phyloP scores from a whole-genome alignment of 2,113 vertebrate genomes.

The Nematolebias whitei region DNA sequence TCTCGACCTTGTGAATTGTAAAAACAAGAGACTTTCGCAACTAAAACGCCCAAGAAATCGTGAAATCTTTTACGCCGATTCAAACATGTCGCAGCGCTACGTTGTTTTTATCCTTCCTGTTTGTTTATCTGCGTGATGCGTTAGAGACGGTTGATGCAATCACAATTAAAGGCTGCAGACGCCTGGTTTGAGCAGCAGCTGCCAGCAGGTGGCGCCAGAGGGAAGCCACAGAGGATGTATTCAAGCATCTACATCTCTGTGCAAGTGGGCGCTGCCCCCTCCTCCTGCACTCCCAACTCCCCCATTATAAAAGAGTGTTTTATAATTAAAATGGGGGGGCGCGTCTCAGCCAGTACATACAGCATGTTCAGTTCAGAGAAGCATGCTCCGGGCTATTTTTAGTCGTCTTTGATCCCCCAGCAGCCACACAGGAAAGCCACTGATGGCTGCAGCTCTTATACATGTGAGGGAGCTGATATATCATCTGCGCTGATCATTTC shows the following conservation, averaged over 20 bases:
- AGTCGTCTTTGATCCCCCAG: constrained; percentile 66
- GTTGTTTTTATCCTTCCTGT: not conserved
- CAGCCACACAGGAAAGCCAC: constrained; percentile 64
- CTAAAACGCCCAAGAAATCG: not conserved
- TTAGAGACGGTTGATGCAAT: constrained; percentile 78
- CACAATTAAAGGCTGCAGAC: constrained; percentile 66
- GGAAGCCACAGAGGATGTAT: constrained; percentile 63
- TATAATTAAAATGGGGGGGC: constrained; percentile 73
- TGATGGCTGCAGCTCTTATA: constrained; percentile 52
- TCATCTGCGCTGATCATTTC: constrained; percentile 54
- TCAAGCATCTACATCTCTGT: constrained; percentile 67
- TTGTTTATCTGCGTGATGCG: constrained; percentile 24
- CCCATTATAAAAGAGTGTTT: constrained; percentile 64
- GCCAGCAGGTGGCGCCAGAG: constrained; percentile 80
- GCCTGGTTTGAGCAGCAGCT: constrained; percentile 24
- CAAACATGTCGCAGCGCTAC: not conserved
- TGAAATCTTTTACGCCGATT: not conserved
- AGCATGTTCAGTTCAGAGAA: constrained; percentile 68
- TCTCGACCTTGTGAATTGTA: constrained; percentile 51
- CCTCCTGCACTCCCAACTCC: constrained; percentile 4
- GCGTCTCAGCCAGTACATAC: constrained; percentile 65
- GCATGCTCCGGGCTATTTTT: constrained; percentile 72
- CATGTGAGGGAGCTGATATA: constrained; percentile 49
- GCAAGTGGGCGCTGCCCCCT: constrained; percentile 33
- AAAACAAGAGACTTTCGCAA: constrained; percentile 26